Conservation (phyloP, 2,797 vertebrate genomes). For the Sarcoramphus papa region DNA sequence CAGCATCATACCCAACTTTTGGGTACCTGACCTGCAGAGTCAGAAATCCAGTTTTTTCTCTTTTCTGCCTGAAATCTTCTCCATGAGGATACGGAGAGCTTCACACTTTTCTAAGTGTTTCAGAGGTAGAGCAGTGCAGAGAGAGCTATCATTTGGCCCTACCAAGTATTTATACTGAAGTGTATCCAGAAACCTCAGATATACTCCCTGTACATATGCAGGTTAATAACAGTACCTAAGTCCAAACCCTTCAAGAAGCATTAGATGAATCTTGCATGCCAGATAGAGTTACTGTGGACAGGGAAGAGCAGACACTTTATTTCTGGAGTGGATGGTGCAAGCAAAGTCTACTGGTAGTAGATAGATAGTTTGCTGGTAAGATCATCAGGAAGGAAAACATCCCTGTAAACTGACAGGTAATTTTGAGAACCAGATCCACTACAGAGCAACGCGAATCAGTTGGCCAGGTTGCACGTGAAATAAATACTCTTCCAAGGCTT, state of each 20-base stretch:
- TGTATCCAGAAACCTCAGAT: not conserved
- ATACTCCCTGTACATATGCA: accelerated
- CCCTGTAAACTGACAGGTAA: not conserved
- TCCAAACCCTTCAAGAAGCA: not conserved
- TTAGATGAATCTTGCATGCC: not conserved
- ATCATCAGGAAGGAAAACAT: not conserved
- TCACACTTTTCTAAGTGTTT: not conserved
- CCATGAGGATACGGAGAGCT: not conserved
- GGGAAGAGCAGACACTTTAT: not conserved
- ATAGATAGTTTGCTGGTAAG: not conserved
- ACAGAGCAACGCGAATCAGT: not conserved
- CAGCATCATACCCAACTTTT: not conserved
- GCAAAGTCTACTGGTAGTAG: not conserved
- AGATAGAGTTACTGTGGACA: not conserved
- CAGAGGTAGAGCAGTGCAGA: not conserved
- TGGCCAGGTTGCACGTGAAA: not conserved
- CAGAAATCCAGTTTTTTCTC: not conserved
- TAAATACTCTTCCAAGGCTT: not conserved
- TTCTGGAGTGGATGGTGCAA: not conserved
- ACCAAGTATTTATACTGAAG: not conserved
- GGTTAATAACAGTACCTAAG: not conserved
- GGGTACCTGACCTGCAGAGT: not conserved
- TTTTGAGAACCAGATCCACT: not conserved
- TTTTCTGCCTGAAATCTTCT: not conserved
- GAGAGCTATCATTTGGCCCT: not conserved